Percentiles rank a stretch among this genome's conserved stretches.
phyloP scores from a whole-genome alignment of 2,113 vertebrate species.

The Aramus guarauna region DNA sequence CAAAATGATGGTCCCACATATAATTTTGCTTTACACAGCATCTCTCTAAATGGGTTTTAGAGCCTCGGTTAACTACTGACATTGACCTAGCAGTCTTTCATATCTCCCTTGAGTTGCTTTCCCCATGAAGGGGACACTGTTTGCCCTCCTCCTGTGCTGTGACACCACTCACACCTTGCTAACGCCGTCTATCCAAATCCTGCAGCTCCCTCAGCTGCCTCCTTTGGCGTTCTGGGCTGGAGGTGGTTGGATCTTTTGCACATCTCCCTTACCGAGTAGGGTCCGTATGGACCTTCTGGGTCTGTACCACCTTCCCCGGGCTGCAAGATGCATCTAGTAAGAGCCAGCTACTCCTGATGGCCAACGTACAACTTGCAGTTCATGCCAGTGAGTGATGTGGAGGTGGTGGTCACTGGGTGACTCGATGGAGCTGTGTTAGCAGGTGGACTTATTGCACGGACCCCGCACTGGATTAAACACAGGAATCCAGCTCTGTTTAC shows the following conservation, averaged over 20 bases:
- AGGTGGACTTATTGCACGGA: background rate
- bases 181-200: rapidly evolving
- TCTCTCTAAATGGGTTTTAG: background rate
- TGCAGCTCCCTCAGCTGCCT: background rate
- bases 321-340: background rate
- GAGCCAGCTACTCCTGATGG: background rate
- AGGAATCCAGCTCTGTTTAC: background rate
- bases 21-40: background rate
- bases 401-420: no score
- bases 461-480: background rate
- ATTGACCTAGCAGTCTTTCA: background rate
- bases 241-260: background rate
- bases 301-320: background rate
- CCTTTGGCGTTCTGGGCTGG: background rate
- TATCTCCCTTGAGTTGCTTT: background rate
- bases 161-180: background rate
- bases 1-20: background rate
- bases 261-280: background rate
- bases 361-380: background rate
- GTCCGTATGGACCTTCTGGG: background rate
- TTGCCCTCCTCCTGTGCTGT: background rate
- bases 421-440: background rate
- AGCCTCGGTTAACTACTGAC: background rate
- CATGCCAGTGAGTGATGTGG: background rate
- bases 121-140: background rate